Evolutionary conservation across 1,140 invertebrate species (phyloP).

Genomic region (Ostrea edulis): DNA sequence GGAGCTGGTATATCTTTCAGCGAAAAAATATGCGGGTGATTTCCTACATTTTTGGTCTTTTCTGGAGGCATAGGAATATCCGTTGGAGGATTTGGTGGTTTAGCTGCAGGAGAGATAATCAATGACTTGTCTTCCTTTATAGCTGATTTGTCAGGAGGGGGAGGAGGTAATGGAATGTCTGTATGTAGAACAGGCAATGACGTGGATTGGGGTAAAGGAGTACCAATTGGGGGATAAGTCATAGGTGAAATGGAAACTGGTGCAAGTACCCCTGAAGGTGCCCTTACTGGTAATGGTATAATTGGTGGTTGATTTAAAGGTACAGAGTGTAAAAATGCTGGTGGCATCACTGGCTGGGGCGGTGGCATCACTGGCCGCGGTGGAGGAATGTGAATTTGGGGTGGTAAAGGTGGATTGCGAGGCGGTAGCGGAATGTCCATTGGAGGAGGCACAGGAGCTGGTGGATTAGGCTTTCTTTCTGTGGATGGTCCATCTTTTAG

Average conservation of each 20-base stretch:
- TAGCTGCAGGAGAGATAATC: neutral
- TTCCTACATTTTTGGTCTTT: neutral
- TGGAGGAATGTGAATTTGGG: conserved; percentile 3
- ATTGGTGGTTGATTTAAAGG: neutral
- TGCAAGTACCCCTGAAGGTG: neutral
- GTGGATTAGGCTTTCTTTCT: neutral
- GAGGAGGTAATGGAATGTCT: conserved; percentile 31
- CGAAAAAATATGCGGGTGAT: neutral
- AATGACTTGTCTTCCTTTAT: neutral
- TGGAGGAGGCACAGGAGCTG: conserved; percentile 16
- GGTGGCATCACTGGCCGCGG: neutral
- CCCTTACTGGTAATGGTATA: neutral
- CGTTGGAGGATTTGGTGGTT: neutral
- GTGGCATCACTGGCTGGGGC: neutral
- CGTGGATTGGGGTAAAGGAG: neutral
- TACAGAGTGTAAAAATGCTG: neutral
- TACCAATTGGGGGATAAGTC: neutral
- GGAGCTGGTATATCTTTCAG: neutral
- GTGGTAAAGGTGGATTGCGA: neutral
- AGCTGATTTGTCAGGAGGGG: neutral
- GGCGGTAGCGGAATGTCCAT: conserved; percentile 9
- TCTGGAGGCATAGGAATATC: conserved; percentile 15
- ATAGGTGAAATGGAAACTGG: neutral
- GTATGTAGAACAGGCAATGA: neutral
- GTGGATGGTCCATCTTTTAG: neutral